A percentile compares a stretch with the other conserved stretches of the same genome.
phyloP scores from a whole-genome alignment of 2,888 invertebrate genomes.

The Mactromeris polynyma region DNA sequence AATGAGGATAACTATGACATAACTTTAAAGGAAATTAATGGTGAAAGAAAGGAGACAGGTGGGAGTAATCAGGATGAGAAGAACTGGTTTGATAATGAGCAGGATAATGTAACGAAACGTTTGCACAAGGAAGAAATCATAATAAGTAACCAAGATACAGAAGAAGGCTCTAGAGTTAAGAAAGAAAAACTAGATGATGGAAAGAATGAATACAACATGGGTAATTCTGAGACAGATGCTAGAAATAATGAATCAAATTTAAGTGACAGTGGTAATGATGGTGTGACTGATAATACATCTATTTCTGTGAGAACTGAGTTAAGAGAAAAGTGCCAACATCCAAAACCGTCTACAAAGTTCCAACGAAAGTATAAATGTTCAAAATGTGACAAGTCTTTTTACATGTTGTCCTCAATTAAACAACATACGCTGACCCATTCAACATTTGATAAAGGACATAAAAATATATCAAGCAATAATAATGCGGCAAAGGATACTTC shows the following conservation, averaged over 20 bases:
- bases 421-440: conserved; percentile 36
- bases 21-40: neutral
- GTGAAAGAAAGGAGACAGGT: neutral
- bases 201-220: neutral
- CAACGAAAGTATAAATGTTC: conserved; percentile 23
- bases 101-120: neutral
- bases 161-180: too few species aligned
- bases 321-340: neutral
- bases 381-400: conserved; percentile 27
- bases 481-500: neutral
- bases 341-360: neutral
- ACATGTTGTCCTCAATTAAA: conserved; percentile 27
- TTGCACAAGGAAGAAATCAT: neutral
- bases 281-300: neutral
- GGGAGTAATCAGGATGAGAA: neutral
- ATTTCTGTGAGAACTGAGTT: neutral
- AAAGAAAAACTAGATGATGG: neutral
- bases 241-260: neutral
- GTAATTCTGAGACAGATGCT: neutral
- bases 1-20: neutral
- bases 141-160: neutral
- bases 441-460: neutral
- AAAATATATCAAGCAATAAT: neutral
- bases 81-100: neutral
- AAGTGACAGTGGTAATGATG: neutral